Evolutionary conservation across 2,888 invertebrate species (phyloP).

Genomic region (Melanostoma scalare): DNA sequence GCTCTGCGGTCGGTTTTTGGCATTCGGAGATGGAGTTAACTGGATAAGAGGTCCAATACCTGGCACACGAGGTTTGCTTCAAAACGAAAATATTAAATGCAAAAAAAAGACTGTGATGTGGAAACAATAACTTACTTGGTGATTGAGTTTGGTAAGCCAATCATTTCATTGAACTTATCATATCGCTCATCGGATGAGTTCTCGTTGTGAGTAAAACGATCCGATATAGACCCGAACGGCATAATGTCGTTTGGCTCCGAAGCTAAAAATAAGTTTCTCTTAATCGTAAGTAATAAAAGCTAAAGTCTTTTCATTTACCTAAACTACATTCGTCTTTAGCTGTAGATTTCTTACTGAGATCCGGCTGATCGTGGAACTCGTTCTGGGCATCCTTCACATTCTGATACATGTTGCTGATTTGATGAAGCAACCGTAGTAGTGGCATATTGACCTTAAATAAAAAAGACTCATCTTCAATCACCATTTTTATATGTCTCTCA

Average conservation of each 20-base stretch:
- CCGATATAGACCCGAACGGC: conserved; percentile 79
- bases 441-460: conserved; percentile 93
- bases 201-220: conserved; percentile 79
- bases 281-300: background rate
- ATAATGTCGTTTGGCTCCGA: conserved; percentile 81
- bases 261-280: conserved; percentile 73
- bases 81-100: conserved; percentile 7
- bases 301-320: conserved; percentile 80
- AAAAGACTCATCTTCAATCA: background rate
- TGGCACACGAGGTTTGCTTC: conserved; percentile 76
- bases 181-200: conserved; percentile 81
- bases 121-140: conserved; percentile 73
- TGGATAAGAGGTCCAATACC: conserved; percentile 80
- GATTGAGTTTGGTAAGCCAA: conserved; percentile 76
- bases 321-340: conserved; percentile 86
- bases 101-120: background rate
- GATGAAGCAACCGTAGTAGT: conserved; percentile 93
- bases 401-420: conserved; percentile 98
- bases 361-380: conserved; percentile 90
- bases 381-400: conserved; percentile 97
- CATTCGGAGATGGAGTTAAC: conserved; percentile 81
- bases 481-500: background rate
- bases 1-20: conserved; percentile 88
- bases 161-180: conserved; percentile 81
- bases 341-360: conserved; percentile 80